Base-by-base conservation (phyloP, 2,797 vertebrate species). In the Lutjanus campechanus region DNA sequence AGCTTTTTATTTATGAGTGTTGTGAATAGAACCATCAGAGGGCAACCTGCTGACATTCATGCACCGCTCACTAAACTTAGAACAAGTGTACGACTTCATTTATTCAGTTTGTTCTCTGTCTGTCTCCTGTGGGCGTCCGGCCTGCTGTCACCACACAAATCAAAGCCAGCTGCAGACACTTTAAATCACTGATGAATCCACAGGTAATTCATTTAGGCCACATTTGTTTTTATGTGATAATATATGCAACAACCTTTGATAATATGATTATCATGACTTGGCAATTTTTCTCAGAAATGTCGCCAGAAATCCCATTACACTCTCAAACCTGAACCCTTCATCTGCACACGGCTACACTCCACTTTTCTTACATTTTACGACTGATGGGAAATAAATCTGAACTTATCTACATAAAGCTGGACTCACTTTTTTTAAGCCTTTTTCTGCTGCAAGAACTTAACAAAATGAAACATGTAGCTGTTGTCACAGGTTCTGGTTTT, bases 11-110 rank as follows among this genome's bases (percentile, higher is more conserved):
- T 54, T 36, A 63, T 54, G 62, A 51, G 0, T 47, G 29, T 36
- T 36, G 29, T 36, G 29, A 36, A 8, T 25, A 15, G 8, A 56
- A 10, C 20, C 41, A 47, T 59, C 40, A 60, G 11, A 60, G 41
- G 49, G 29, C 29, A 36, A 49, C 50, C 46, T 56, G 60, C 56
- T 68, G 66, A 46, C 66, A 22, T 56, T 59, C 40, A 66, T 4
- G 62, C 46, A 17, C 64, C 15, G 8, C 0, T 5, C 9, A 36
- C 4, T 43, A 3, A 36, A 36, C 29, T 36, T 36, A 36, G 29
- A 36, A 36, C 29, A 4, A 36, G 29, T n/a, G n/a, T 36, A 36
- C 4, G 5, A 36, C 29, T 36, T 36, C 29, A 36, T 22, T 43
- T 16, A 0, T 7, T 22, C 53, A 19, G 12, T 19, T 19, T 8